These are phyloP conservation scores for Petrocephalus zakoni DNA, from an alignment of 2,113 vertebrate species.

Conservation along the genomic window DNA sequence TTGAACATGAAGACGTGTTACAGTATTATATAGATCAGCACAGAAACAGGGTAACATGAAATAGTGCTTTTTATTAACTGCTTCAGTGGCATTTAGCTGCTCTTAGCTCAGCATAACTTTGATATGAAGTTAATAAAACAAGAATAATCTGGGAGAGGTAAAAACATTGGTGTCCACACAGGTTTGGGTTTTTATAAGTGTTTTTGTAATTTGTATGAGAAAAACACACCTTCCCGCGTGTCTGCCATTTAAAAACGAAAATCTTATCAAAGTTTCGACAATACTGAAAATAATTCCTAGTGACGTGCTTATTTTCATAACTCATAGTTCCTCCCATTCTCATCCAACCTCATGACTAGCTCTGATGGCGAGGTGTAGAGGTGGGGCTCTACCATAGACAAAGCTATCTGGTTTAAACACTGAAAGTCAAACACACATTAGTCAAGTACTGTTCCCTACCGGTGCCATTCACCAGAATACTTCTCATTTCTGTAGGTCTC, in stretches of 20 bases:
- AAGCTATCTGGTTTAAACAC: constrained; percentile 16
- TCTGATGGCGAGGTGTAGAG: not conserved
- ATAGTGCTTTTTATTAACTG: not conserved
- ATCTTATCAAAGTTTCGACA: constrained; percentile 1
- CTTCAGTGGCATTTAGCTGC: not conserved
- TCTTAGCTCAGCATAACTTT: not conserved
- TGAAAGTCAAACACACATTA: constrained; percentile 18
- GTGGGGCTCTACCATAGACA: not conserved
- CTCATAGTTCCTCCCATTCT: not conserved
- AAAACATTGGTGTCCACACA: too few relatives aligned
- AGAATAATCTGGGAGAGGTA: not conserved
- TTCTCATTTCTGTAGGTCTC: not conserved
- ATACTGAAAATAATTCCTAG: not conserved
- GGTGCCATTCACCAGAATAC: not conserved
- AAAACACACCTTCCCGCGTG: not conserved
- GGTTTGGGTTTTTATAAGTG: too few relatives aligned
- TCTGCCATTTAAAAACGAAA: not conserved
- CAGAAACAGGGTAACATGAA: not conserved
- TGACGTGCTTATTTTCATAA: constrained; percentile 4
- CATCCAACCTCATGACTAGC: not conserved
- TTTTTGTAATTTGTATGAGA: not conserved
- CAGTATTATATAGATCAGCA: not conserved
- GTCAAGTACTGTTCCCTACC: not conserved
- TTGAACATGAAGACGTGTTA: not conserved
- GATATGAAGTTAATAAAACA: not conserved